A percentile compares a stretch with the other conserved stretches of the same genome.
These are phyloP conservation scores for Vidua chalybeata DNA, from an alignment of 2,113 vertebrate genomes.

Conservation along the genomic window DNA sequence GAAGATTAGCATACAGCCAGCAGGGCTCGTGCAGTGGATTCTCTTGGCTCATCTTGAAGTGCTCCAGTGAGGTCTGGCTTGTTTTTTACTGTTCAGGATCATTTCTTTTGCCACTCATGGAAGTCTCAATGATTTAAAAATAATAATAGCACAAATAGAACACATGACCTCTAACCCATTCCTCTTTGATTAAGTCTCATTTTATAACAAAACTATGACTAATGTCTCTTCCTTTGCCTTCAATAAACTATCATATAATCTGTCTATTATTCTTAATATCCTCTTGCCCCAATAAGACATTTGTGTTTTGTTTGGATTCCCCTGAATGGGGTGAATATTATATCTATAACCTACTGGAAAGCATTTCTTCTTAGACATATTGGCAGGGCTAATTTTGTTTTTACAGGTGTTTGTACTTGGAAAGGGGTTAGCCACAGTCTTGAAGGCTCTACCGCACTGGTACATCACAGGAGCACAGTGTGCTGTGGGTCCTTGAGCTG, in stretches of 20 bases:
- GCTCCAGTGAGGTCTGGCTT: constrained; percentile 81
- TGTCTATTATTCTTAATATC: constrained; percentile 83
- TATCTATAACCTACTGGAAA: constrained; percentile 92
- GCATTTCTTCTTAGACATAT: constrained; percentile 84
- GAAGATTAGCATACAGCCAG: constrained; percentile 69
- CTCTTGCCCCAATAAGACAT: constrained; percentile 81
- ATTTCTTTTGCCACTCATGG: constrained; percentile 84
- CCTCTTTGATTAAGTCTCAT: constrained; percentile 82
- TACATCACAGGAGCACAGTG: constrained; percentile 80
- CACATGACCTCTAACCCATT: constrained; percentile 77
- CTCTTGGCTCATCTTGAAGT: constrained; percentile 85
- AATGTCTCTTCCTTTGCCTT: constrained; percentile 75
- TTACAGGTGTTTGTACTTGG: constrained; percentile 97
- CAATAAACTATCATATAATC: constrained; percentile 77
- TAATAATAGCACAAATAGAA: constrained; percentile 80
- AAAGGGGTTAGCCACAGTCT: constrained; percentile 85
- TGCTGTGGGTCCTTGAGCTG: constrained; percentile 81
- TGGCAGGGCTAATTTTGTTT: constrained; percentile 89
- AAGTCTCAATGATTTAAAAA: constrained; percentile 79
- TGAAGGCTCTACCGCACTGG: constrained; percentile 87
- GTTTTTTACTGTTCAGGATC: constrained; percentile 82
- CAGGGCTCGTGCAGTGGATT: constrained; percentile 68
- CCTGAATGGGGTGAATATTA: constrained; percentile 86
- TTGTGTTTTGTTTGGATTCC: constrained; percentile 90
- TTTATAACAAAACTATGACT: constrained; percentile 81